These are phyloP conservation scores for Tinamus major DNA, from an alignment of 2,797 vertebrate genomes.

Conservation along the genomic window DNA sequence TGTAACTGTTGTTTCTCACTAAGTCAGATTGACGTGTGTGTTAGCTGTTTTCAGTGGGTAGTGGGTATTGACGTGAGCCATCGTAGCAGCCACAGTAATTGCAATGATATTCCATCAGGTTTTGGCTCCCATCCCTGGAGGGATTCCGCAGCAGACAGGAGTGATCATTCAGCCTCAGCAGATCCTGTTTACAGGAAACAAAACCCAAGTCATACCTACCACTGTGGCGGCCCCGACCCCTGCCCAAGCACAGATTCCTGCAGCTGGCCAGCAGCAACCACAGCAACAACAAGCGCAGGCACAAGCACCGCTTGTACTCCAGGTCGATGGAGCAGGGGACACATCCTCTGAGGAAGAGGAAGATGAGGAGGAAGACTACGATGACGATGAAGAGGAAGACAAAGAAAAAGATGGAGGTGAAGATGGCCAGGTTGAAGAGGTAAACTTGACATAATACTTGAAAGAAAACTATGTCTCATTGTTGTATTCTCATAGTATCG, in stretches of 20 bases:
- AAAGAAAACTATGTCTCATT: not conserved
- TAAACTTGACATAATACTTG: constrained; percentile 62
- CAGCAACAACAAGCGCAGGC: constrained; percentile 85
- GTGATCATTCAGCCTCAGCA: constrained; percentile 99
- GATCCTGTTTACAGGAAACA: constrained; percentile 96
- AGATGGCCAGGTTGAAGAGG: constrained; percentile 98
- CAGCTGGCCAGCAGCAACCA: constrained; percentile 81
- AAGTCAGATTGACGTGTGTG: not conserved
- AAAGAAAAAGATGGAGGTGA: constrained; percentile 96
- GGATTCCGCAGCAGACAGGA: constrained; percentile 93
- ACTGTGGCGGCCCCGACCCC: constrained; percentile 86
- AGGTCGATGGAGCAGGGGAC: constrained; percentile 95
- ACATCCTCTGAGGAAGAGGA: constrained; percentile 98
- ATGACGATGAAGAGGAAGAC: constrained; percentile 97
- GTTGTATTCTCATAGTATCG: not conserved
- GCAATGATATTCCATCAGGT: constrained; percentile 82
- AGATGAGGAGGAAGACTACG: constrained; percentile 96
- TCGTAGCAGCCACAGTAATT: not conserved
- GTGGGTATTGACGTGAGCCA: not conserved
- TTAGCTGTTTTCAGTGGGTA: not conserved
- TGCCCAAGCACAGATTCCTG: constrained; percentile 86
- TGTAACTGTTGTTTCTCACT: not conserved
- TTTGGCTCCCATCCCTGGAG: constrained; percentile 92
- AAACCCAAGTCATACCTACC: constrained; percentile 89
- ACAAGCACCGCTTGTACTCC: constrained; percentile 92